Evolutionary conservation across 2,888 invertebrate species (phyloP).

Genomic region (Stegana nigrithorax): DNA sequence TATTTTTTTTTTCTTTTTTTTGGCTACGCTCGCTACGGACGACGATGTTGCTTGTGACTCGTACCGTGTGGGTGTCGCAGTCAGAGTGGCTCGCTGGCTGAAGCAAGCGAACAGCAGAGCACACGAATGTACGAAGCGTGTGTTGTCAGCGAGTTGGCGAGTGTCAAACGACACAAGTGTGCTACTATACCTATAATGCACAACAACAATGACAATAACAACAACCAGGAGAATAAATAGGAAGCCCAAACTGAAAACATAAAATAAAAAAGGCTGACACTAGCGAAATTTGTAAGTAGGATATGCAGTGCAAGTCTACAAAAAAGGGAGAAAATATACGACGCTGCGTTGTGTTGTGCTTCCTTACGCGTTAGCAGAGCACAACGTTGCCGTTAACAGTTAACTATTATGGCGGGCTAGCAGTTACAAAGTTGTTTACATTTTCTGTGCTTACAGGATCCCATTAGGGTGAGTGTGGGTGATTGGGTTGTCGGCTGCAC

Average conservation of each 20-base stretch:
- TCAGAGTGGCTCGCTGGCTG: too few relatives aligned
- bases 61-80: slow-evolving; percentile 17
- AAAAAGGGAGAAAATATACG: background rate
- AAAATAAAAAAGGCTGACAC: background rate
- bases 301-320: background rate
- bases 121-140: too few relatives aligned
- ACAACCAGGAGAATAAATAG: background rate
- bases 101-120: background rate
- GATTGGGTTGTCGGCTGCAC: background rate
- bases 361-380: too few relatives aligned
- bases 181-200: too few relatives aligned
- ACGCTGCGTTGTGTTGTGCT: too few relatives aligned
- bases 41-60: slow-evolving; percentile 5
- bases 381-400: too few relatives aligned
- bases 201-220: background rate
- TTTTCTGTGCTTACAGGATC: too few relatives aligned
- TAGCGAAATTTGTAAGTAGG: background rate
- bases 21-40: background rate
- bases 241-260: background rate
- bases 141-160: too few relatives aligned
- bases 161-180: too few relatives aligned
- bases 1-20: background rate
- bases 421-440: too few relatives aligned
- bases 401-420: too few relatives aligned
- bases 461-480: background rate